Evolutionary conservation across 2,888 invertebrate species (phyloP), one percentile per base, ranked within the genome.

Genomic region (Melikaiella ostensackeni): DNA sequence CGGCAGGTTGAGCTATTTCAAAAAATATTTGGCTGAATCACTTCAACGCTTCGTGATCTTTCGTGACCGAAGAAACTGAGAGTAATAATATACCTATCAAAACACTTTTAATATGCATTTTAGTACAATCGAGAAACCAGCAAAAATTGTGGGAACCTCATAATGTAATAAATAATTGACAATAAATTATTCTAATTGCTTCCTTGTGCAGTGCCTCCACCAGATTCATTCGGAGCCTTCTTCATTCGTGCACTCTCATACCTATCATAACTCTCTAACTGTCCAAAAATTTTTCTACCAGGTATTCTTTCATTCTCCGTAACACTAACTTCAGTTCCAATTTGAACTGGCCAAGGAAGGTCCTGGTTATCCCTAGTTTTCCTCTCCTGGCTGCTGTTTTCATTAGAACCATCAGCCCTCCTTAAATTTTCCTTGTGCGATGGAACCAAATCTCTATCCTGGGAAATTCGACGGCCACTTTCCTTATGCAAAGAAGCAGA

Each of bases 281-380:
- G 88, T 4, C 88, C 89, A 27, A 89, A 91, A 66, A 88, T 86
- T 76, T 89, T 89, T 57, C 91, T 86, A 0, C 90, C 91, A 19
- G 90, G 81, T 57, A 89, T 84, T 55, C 89, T 87, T 9, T 90
- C 89, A 61, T 88, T 88, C 4, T 90, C 88, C 77, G 90, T 91
- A n/a, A 90, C 86, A 77, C 82, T 91, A 1, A 90, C 85, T 75
- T 91, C 89, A 0, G 91, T 86, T 6, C 89, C 89, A 24, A 90
- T 85, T 66, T 90, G 88, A 21, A 90, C 86, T 3, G 90, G 88
- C 91, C 91, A 91, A 0, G 89, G 89, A 9, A 86, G 16, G 16
- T 86, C 85, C 4, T 84, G 78, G 50, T 81, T 78, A 50, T 83
- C 81, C 0, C 83, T 77, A 6, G 63, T 75, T n/a, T 70, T 70